Conservation (phyloP, 2,113 vertebrate species). For the Erinaceus europaeus region DNA sequence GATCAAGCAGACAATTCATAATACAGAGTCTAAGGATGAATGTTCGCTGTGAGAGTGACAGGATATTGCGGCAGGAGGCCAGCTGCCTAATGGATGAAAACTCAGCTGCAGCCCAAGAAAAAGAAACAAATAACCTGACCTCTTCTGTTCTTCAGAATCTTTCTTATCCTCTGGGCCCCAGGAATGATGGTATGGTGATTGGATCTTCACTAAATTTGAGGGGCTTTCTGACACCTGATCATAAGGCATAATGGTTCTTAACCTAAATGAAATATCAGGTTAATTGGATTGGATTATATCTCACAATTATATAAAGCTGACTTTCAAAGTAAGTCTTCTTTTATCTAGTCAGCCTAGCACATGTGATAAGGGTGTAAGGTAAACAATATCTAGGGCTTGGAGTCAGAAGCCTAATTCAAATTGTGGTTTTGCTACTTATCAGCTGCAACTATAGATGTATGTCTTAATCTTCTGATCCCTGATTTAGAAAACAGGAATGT, state of each 20-base stretch:
- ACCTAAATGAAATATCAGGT: neutral
- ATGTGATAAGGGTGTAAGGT: neutral
- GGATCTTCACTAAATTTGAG: neutral
- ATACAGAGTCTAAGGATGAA: slow-evolving; percentile 77
- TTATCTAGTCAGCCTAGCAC: neutral
- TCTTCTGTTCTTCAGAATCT: slow-evolving; percentile 62
- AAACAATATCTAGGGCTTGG: neutral
- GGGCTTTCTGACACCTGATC: neutral
- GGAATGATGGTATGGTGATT: slow-evolving; percentile 74
- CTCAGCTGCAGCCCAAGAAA: slow-evolving; percentile 56
- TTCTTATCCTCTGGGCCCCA: slow-evolving; percentile 57
- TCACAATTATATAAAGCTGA: neutral
- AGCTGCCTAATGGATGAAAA: slow-evolving; percentile 63
- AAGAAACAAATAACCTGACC: slow-evolving; percentile 60
- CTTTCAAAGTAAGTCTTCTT: neutral
- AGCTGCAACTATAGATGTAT: neutral
- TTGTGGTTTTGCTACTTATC: neutral
- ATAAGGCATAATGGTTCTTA: neutral
- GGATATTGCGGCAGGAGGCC: slow-evolving; percentile 69
- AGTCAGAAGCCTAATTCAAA: neutral
- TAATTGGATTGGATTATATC: neutral
- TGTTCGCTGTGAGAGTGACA: slow-evolving; percentile 67
- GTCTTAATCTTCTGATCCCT: neutral
- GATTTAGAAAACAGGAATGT: neutral
- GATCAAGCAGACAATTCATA: slow-evolving; percentile 40